Percentiles rank a stretch among this genome's conserved stretches.
Evolutionary conservation across 2,797 vertebrate genomes (phyloP).

Genomic region (Acrossocheilus wenchowensis): DNA sequence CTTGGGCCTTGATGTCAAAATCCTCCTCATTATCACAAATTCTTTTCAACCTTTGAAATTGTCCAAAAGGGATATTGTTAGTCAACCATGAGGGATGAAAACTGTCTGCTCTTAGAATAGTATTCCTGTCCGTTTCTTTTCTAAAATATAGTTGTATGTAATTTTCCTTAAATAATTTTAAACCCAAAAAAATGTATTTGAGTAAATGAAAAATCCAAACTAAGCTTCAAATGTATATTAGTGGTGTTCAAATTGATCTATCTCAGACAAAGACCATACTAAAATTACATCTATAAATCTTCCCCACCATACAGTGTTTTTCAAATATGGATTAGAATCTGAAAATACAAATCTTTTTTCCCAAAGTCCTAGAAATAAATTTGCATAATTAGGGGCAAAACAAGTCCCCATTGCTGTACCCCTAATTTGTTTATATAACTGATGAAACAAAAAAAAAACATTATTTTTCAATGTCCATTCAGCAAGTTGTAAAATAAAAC

Average conservation of each 20-base stretch:
- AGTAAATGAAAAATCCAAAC: neutral
- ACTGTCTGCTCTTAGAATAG: neutral
- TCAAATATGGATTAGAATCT: neutral
- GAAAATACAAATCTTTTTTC: neutral
- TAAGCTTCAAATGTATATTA: neutral
- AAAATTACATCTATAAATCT: neutral
- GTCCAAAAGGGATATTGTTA: neutral
- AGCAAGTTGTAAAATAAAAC: neutral
- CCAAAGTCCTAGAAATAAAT: neutral
- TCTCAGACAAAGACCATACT: neutral
- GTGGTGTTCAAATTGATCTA: neutral
- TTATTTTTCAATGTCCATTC: neutral
- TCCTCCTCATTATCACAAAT: neutral
- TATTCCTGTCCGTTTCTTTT: neutral
- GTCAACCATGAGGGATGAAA: neutral
- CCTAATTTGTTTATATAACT: neutral
- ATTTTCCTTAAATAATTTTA: neutral
- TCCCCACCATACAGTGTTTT: neutral
- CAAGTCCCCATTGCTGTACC: neutral
- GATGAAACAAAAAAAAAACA: neutral
- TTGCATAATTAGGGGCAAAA: neutral
- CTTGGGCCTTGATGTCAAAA: too few species aligned
- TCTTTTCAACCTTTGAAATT: neutral
- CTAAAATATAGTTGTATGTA: neutral
- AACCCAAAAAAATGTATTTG: neutral